Evolutionary conservation across 2,888 invertebrate species (phyloP).

Genomic region (Ectemnius lituratus): DNA sequence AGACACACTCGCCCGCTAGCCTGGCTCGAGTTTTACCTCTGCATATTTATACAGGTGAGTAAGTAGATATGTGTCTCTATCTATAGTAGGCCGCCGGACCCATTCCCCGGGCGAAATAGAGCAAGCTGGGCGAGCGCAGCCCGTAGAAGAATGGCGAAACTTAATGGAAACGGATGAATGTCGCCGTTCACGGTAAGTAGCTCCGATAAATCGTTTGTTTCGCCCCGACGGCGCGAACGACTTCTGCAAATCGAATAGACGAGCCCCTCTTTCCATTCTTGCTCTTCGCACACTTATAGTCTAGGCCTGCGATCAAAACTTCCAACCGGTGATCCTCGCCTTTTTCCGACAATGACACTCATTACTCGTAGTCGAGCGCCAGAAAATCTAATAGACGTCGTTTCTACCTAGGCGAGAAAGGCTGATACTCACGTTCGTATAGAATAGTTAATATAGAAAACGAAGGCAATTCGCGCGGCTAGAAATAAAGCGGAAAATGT

Average conservation of each 20-base stretch:
- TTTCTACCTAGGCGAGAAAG: neutral
- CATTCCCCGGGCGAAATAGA: conserved; percentile 15
- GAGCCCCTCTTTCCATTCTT: neutral
- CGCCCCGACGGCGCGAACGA: neutral
- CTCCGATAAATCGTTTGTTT: conserved; percentile 19
- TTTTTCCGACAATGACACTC: neutral
- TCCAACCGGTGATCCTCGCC: neutral
- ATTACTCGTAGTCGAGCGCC: neutral
- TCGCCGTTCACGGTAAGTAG: conserved; percentile 17
- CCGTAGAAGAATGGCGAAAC: conserved; percentile 32
- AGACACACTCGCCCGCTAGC: conserved; percentile 15
- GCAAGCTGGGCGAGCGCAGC: conserved; percentile 21
- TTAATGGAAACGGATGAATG: conserved; percentile 48
- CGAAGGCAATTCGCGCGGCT: conserved; percentile 5
- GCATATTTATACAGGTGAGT: conserved; percentile 71
- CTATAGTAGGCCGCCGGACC: conserved; percentile 23
- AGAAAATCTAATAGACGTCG: neutral
- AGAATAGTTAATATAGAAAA: neutral
- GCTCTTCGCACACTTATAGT: neutral
- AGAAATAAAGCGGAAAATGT: conserved; percentile 26
- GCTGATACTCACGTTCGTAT: neutral
- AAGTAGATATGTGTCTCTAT: conserved; percentile 61
- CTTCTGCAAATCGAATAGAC: conserved; percentile 1
- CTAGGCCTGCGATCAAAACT: neutral
- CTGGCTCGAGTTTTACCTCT: conserved; percentile 64